Percentiles rank a stretch among this genome's conserved stretches.
Evolutionary conservation across 2,113 vertebrate species (phyloP).

Genomic region (Aplodontia rufa): DNA sequence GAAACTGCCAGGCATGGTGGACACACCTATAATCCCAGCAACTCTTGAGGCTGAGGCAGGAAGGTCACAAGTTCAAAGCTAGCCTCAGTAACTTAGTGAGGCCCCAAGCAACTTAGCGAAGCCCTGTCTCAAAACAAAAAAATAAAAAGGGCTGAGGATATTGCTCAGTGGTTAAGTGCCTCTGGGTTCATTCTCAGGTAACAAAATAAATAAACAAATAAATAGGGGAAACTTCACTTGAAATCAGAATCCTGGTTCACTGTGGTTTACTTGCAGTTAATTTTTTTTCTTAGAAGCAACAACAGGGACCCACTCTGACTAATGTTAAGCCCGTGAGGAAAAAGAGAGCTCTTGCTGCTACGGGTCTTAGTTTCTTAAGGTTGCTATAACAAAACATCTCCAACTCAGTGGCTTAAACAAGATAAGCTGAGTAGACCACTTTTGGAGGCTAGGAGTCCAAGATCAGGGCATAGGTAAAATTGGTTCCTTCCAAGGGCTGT

Average conservation of each 20-base stretch:
- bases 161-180: too few species aligned
- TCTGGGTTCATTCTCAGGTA: too few species aligned
- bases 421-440: not conserved
- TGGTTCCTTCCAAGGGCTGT: not conserved
- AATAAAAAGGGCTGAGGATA: too few species aligned
- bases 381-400: not conserved
- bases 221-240: not conserved
- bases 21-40: too few species aligned
- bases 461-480: not conserved
- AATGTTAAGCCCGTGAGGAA: not conserved
- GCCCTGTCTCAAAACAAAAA: too few species aligned
- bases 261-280: not conserved
- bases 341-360: not conserved
- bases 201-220: too few species aligned
- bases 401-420: not conserved
- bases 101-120: too few species aligned
- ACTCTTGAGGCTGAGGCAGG: too few species aligned
- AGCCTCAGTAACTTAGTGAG: too few species aligned
- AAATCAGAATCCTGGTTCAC: not conserved
- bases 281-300: not conserved
- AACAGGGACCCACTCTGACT: not conserved
- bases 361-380: not conserved
- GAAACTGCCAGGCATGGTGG: too few species aligned
- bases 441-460: not conserved
- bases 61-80: too few species aligned